A percentile compares a stretch with the other conserved stretches of the same genome.
These are phyloP conservation scores for Anneissia japonica DNA, from an alignment of 35 echinoderm and acorn worm genomes.

Conservation along the genomic window DNA sequence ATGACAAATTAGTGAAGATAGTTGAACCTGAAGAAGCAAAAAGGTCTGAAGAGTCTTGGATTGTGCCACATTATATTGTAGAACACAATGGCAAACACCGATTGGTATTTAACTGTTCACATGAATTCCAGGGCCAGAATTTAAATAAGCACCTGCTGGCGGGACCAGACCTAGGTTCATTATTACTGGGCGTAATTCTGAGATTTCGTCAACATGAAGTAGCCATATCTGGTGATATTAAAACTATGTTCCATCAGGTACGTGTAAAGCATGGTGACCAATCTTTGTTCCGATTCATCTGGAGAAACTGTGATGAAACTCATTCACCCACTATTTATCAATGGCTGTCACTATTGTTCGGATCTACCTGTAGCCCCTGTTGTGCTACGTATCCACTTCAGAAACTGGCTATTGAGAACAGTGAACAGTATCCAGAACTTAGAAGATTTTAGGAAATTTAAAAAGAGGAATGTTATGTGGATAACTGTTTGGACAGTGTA, in stretches of 20 bases:
- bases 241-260: not conserved
- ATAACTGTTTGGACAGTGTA: constrained; percentile 11
- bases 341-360: not conserved
- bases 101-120: constrained; percentile 10
- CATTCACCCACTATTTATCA: not conserved
- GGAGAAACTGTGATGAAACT: too few relatives aligned
- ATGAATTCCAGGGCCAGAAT: not conserved
- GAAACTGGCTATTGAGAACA: not conserved
- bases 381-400: not conserved
- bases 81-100: constrained; percentile 12
- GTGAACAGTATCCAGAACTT: not conserved
- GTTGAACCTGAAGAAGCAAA: not conserved
- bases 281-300: too few relatives aligned
- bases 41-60: constrained; percentile 6
- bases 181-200: not conserved
- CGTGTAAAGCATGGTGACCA: not conserved
- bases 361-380: not conserved
- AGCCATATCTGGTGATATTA: not conserved
- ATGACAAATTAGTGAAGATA: not conserved
- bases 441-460: too few relatives aligned
- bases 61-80: constrained; percentile 11
- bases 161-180: not conserved
- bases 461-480: not conserved
- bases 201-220: constrained; percentile 1
- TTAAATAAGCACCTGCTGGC: constrained; percentile 10